Evolutionary conservation across 2,113 vertebrate genomes (phyloP).

Genomic region (Toxotes chatareus): DNA sequence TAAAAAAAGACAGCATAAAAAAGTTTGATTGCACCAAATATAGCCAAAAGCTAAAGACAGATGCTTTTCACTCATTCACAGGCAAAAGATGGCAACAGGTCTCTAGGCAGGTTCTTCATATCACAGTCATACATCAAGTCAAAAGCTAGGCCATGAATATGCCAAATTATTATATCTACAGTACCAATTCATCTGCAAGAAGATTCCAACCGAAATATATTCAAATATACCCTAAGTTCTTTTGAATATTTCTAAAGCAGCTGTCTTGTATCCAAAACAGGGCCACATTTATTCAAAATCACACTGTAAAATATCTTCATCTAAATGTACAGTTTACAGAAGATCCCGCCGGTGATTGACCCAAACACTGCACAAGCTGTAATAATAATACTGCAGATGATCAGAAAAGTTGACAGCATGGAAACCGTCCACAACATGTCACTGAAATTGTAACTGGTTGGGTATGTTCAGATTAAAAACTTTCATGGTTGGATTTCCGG

Average conservation of each 20-base stretch:
- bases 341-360: too few species aligned
- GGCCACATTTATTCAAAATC: not conserved
- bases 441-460: too few species aligned
- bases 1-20: not conserved
- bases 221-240: not conserved
- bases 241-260: not conserved
- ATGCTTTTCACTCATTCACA: slow-evolving; percentile 9
- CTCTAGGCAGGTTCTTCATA: not conserved
- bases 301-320: not conserved
- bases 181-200: not conserved
- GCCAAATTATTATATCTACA: not conserved
- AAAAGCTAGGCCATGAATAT: not conserved
- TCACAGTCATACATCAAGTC: slow-evolving; percentile 5
- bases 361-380: not conserved
- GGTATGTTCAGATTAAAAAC: not conserved
- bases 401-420: not conserved
- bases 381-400: not conserved
- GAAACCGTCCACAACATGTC: too few species aligned
- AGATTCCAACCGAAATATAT: not conserved
- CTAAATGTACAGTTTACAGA: not conserved
- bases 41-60: not conserved
- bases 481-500: not conserved
- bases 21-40: slow-evolving; percentile 1
- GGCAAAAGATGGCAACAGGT: not conserved
- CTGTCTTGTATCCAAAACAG: not conserved